A percentile compares a stretch with the other conserved stretches of the same genome.
These are phyloP conservation scores for Malaclemys terrapin DNA, from an alignment of 2,113 vertebrate species.

Conservation along the genomic window DNA sequence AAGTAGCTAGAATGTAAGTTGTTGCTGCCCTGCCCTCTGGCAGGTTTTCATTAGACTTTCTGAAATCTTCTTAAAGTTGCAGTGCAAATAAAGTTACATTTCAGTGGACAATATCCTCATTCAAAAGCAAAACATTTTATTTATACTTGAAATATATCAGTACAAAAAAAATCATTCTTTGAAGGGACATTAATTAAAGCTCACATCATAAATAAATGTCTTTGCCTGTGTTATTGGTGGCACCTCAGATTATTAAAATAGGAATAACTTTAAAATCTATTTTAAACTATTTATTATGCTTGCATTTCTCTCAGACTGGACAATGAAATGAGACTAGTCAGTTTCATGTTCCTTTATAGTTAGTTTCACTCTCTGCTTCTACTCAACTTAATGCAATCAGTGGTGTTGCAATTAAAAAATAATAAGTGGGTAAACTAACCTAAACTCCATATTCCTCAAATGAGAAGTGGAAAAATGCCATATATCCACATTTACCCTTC, in stretches of 20 bases:
- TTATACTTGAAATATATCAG: background rate
- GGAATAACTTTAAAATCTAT: constrained; percentile 19
- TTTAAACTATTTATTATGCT: background rate
- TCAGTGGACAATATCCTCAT: constrained; percentile 8
- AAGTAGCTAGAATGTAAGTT: constrained; percentile 49
- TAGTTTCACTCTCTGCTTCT: background rate
- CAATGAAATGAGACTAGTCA: background rate
- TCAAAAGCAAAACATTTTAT: background rate
- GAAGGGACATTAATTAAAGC: constrained; percentile 14
- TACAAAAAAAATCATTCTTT: background rate
- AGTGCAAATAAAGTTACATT: constrained; percentile 58
- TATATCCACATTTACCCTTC: no score
- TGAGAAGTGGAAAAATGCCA: background rate
- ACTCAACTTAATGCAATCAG: background rate
- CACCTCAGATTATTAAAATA: background rate
- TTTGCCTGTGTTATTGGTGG: background rate
- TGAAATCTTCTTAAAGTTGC: constrained; percentile 47
- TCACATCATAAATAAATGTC: background rate
- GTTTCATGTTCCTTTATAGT: background rate
- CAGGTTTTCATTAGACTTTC: constrained; percentile 53
- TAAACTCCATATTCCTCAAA: background rate
- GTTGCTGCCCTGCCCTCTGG: constrained; percentile 43
- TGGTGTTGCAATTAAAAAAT: background rate
- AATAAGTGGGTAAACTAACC: background rate
- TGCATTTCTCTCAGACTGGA: background rate